Conservation (phyloP, 1,140 invertebrate species). For the Catajapyx aquilonaris region DNA sequence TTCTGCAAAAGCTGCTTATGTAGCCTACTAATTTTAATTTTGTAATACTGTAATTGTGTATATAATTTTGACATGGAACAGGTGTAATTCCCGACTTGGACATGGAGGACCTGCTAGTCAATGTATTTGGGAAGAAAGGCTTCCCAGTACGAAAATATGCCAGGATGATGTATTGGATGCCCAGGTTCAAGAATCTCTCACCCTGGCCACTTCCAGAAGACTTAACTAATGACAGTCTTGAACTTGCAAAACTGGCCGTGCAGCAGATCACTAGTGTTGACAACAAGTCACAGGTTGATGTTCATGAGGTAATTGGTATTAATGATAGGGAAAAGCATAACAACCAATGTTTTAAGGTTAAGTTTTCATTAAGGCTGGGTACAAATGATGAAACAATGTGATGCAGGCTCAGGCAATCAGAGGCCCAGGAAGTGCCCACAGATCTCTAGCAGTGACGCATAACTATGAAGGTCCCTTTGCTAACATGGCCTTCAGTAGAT, state of each 20-base stretch:
- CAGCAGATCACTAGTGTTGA: constrained; percentile 73
- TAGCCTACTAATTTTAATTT: too few relatives aligned
- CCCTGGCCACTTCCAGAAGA: constrained; percentile 68
- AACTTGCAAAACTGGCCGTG: constrained; percentile 70
- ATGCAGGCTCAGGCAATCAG: background rate
- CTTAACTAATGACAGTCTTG: constrained; percentile 44
- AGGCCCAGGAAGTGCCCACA: too few relatives aligned
- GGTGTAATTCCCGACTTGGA: constrained; percentile 80
- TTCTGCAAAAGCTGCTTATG: too few relatives aligned
- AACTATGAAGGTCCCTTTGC: too few relatives aligned
- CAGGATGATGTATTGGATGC: constrained; percentile 96
- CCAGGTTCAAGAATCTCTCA: constrained; percentile 79
- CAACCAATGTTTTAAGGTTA: background rate
- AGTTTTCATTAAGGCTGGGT: background rate
- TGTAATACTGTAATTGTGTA: too few relatives aligned
- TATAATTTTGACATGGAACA: too few relatives aligned
- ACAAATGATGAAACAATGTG: background rate
- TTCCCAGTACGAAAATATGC: constrained; percentile 62
- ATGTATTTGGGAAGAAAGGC: constrained; percentile 60
- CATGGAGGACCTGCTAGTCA: constrained; percentile 55
- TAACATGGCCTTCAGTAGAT: too few relatives aligned
- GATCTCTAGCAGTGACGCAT: too few relatives aligned
- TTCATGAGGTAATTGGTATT: constrained; percentile 35
- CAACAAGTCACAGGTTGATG: constrained; percentile 39
- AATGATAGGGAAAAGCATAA: background rate